Percentiles rank a stretch among this genome's conserved stretches.
These are phyloP conservation scores for Gastrophryne carolinensis DNA, from an alignment of 2,797 vertebrate species.

Conservation along the genomic window DNA sequence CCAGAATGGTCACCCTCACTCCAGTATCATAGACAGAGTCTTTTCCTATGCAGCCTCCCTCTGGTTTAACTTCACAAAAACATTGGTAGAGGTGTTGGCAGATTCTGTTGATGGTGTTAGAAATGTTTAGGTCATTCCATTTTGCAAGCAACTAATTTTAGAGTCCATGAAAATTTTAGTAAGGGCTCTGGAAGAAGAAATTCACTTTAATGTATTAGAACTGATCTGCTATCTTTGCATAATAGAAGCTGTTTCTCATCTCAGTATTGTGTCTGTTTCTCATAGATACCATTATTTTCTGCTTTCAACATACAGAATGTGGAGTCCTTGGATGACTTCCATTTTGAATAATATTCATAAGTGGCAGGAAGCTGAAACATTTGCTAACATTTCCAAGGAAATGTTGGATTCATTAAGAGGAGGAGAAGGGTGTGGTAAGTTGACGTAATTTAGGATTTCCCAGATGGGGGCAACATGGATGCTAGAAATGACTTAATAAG, in stretches of 20 bases:
- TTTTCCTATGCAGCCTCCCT: too few relatives aligned
- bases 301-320: slow-evolving; percentile 29
- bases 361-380: slow-evolving; percentile 43
- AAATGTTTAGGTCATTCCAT: too few relatives aligned
- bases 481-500: slow-evolving; percentile 37
- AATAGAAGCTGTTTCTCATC: slow-evolving; percentile 48
- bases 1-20: too few relatives aligned
- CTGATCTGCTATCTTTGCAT: slow-evolving; percentile 20
- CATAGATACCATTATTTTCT: slow-evolving; percentile 15
- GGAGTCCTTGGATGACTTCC: slow-evolving; percentile 42
- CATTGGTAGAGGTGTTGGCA: too few relatives aligned
- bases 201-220: neutral
- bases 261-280: slow-evolving; percentile 1
- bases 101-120: too few relatives aligned
- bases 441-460: slow-evolving; percentile 43
- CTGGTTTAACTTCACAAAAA: too few relatives aligned
- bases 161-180: too few relatives aligned
- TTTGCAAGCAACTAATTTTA: too few relatives aligned
- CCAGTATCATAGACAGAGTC: too few relatives aligned
- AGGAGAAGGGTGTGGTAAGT: slow-evolving; percentile 41
- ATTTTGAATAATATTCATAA: slow-evolving; percentile 45
- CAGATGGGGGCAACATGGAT: slow-evolving; percentile 37
- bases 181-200: too few relatives aligned
- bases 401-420: slow-evolving; percentile 41
- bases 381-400: slow-evolving; percentile 48